Base-by-base conservation (phyloP, 2,888 invertebrate genomes). In the Polydesmus complanatus region DNA sequence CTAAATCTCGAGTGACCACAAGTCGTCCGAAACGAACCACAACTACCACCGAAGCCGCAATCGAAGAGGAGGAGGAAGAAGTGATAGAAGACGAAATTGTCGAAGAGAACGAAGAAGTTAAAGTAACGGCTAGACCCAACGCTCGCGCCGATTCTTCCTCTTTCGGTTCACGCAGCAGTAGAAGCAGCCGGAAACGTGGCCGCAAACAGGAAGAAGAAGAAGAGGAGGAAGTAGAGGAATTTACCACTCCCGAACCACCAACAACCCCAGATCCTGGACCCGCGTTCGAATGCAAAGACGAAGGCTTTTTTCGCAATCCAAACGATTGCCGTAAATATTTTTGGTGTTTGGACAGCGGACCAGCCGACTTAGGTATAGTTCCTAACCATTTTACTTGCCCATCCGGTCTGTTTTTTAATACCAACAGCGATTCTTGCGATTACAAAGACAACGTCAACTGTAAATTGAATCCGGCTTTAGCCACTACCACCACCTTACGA, bases 311-410 rank as follows among this genome's bases (percentile, higher is more conserved):
- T 77, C 84, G 85, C 19, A 91, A 93, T 75, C 92, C 92, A 0
- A 81, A 88, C 50, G 92, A 93, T 73, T 93, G 93, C 74, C 90
- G 91, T 73, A 92, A 92, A 72, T 93, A 93, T 71, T 93, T 88
- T 77, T 93, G 93, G 92, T 93, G 93, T 71, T 77, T 93, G 65
- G 90, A 90, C 71, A 88, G 91, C 0, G 69, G 69, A 11, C 69
- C 69, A 5, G 88, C 91, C 0, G 87, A 90, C 69, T 79, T 90
- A 21, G 93, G 92, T 64, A 85, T 93, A 56, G 87, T 93, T 2
- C 91, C 90, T 0, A 90, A 93, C 77, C 87, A 88, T 71, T 93
- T 93, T 72, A 93, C 91, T 0, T 93, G 93, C 70, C 93, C 93
- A 2, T 89, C 92, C 61, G 86, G 85, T 84, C 77, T 93, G 11